Percentiles rank a stretch among this genome's conserved stretches.
Conservation (phyloP, 2,797 vertebrate genomes). For the Pseudochirops cupreus region DNA sequence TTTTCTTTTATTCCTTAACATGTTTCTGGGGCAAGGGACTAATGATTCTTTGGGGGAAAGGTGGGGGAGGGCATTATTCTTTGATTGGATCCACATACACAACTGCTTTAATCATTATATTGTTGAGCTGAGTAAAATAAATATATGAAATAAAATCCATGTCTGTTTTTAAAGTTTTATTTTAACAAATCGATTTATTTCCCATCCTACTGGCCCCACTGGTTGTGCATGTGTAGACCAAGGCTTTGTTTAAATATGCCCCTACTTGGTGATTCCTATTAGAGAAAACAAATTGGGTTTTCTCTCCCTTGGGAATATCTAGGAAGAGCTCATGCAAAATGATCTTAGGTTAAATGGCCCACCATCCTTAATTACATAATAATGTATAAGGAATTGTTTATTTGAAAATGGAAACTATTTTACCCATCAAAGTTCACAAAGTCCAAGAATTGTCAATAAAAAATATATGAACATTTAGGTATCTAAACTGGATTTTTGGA, state of each 20-base stretch:
- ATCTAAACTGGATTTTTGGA: neutral
- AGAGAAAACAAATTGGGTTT: constrained; percentile 62
- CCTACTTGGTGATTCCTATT: constrained; percentile 57
- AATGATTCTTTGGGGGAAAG: neutral
- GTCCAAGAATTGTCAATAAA: neutral
- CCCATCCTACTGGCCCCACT: neutral
- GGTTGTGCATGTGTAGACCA: neutral
- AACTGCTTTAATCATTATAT: neutral
- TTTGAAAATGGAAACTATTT: constrained; percentile 62
- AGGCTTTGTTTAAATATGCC: constrained; percentile 61
- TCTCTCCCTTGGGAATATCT: constrained; percentile 39
- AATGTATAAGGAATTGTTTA: constrained; percentile 55
- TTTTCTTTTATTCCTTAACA: constrained; percentile 57
- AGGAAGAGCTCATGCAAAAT: constrained; percentile 57
- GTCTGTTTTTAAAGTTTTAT: neutral
- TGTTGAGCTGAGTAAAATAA: constrained; percentile 11
- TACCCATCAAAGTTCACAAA: constrained; percentile 53
- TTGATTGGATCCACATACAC: neutral
- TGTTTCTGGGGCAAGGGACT: neutral
- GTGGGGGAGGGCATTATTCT: neutral
- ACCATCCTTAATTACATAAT: constrained; percentile 68
- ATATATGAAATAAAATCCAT: neutral
- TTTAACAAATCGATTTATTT: neutral
- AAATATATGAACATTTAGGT: constrained; percentile 56
- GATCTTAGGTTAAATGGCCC: constrained; percentile 17